Evolutionary conservation across 2,888 invertebrate genomes (phyloP), one percentile per base, ranked within the genome.

Genomic region (Drosophila borealis): DNA sequence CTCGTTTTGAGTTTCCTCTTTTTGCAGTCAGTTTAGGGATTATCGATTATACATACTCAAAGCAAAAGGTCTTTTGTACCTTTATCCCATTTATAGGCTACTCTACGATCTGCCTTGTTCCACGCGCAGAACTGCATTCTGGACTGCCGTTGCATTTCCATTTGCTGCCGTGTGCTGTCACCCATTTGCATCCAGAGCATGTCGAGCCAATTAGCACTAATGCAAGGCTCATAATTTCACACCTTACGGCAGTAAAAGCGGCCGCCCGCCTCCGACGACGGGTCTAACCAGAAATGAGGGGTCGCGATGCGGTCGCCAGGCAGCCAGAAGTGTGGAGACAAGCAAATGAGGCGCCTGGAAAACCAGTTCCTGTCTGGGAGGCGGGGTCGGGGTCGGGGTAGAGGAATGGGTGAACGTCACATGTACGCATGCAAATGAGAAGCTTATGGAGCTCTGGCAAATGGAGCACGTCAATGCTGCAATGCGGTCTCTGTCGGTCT

Each of bases 171-270:
- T 39, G 3, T 29, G 21, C 19, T 48, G 29, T 42, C 56, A 46
- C 53, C 49, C 53, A 75, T 75, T 75, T 68, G 67, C 78, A 72
- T 69, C 25, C 62, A 3, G 13, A 50, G 55, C 67, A 77, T 66
- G 60, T 55, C 33, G 51, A 57, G 68, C 74, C 80, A 79, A 88
- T 88, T 82, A 88, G 68, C 82, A 69, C 66, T 86, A 86, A 89
- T 86, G 80, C 78, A 80, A 70, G 68, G 74, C 78, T 65, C 82
- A 74, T 82, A 70, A 82, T 84, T 81, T 87, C 69, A 77, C 84
- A 81, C 85, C 88, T 81, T 77, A 62, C 69, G 77, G 67, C 59
- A 17, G 66, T 54, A 60, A 72, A 72, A 65, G 46, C 48, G 41
- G 54, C 29, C 29, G 36, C 29, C 14, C 13, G 36, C 56, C 53